Conservation (phyloP, 2,797 vertebrate species). For the Rallus crepitans region DNA sequence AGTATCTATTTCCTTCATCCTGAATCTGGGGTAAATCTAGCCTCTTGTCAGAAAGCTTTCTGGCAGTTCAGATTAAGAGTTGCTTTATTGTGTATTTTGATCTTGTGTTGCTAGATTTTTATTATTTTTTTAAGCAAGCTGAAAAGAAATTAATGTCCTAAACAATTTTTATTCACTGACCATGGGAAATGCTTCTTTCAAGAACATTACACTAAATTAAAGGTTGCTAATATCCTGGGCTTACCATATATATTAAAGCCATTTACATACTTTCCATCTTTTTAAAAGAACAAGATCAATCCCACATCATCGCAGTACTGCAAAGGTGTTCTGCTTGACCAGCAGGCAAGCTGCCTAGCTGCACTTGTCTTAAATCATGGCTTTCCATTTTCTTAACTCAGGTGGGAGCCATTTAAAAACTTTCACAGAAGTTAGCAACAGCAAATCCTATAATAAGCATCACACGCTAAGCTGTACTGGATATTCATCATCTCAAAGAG, state of each 20-base stretch:
- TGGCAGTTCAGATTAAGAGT: background rate
- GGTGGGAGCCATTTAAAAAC: conserved; percentile 13
- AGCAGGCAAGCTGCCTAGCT: conserved; percentile 5
- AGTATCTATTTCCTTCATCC: background rate
- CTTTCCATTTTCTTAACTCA: conserved; percentile 6
- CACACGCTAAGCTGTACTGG: background rate
- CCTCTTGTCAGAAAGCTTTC: background rate
- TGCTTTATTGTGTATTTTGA: background rate
- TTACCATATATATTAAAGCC: background rate
- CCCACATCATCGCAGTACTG: background rate
- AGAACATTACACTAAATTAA: background rate
- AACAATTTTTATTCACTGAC: background rate
- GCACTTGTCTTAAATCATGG: conserved; percentile 39
- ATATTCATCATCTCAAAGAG: background rate
- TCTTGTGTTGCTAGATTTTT: background rate
- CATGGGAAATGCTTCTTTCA: background rate
- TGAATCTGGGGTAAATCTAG: background rate
- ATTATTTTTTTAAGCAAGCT: background rate
- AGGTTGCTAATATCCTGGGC: background rate
- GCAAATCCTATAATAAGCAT: background rate
- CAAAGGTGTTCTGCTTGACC: background rate
- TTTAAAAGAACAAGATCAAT: background rate
- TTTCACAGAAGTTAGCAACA: background rate
- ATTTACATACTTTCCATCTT: conserved; percentile 1
- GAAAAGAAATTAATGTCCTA: background rate